Evolutionary conservation across 35 echinoderm and acorn worm species (phyloP), one percentile per base, ranked within the genome.

Genomic region (Stichopus chloronotus): DNA sequence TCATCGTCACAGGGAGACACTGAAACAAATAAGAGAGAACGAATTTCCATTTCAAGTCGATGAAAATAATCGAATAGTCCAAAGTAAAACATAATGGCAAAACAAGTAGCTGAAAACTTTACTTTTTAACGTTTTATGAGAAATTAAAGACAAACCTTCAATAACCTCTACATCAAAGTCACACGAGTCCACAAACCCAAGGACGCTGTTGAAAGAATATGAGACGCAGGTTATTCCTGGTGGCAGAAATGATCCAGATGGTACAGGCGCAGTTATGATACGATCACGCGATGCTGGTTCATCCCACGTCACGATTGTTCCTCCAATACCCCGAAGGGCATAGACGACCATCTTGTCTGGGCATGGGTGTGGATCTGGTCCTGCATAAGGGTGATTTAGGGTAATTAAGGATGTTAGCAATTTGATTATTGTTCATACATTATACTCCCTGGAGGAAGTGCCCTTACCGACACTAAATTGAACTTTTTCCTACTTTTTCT

Each of bases 1-100:
- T 43, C n/a, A 21, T 71, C 52, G 20, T 89, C 87, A 52, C 87
- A 89, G 53, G 87, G 87, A 89, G 87, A 89, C 9, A 89, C 87
- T 89, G 59, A 30, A 89, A 30, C 54, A 56, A 52, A 30, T 7
- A 57, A n/a, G 9, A 12, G 21, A 13, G 16, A 55, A 56, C 19
- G 56, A 9, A 43, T 43, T 43, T 43, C 3, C 30, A 43, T 43
- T 3, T 43, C 30, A 21, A 85, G 21, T 55, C 57, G 8, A 55
- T 7, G 53, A 58, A 56, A 85, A 57, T n/a, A 85, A 11, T 8
- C 22, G 9, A 13, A 85, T 4, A 2, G 11, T 81, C 14, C 19
- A 81, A 25, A 12, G 1, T 11, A 81, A 81, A 14, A 23, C 9
- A 81, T n/a, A 0, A 1, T 4, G 11, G 11, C 0, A 81, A 14